phyloP scores from a whole-genome alignment of 2,113 vertebrate species.

The Dromaius novaehollandiae region DNA sequence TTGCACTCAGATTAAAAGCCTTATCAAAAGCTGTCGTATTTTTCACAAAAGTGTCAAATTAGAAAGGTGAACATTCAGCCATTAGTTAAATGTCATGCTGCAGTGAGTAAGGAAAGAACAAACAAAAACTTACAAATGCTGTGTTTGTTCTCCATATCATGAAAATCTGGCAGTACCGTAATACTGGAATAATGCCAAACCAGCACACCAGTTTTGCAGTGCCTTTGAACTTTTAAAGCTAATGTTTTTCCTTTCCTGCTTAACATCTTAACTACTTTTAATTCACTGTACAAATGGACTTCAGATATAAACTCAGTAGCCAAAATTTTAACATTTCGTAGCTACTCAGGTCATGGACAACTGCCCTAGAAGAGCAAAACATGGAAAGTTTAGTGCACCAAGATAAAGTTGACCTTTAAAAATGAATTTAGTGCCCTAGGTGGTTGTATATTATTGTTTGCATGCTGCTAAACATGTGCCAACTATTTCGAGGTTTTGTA shows the following conservation, averaged over 20 bases:
- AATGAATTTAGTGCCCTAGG: fast-evolving
- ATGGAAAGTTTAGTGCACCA: not conserved
- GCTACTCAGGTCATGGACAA: not conserved
- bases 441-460: fast-evolving
- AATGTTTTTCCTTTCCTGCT: not conserved
- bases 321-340: not conserved
- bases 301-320: not conserved
- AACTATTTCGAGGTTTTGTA: fast-evolving
- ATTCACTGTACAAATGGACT: not conserved
- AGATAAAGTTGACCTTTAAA: fast-evolving
- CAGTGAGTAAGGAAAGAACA: not conserved
- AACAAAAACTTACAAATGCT: not conserved
- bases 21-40: not conserved
- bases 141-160: not conserved
- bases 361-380: not conserved
- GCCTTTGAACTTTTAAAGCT: not conserved
- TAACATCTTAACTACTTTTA: not conserved
- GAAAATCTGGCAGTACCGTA: conserved; percentile 13
- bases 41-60: not conserved
- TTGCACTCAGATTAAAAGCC: not conserved
- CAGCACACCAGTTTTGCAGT: not conserved
- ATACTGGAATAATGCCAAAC: not conserved
- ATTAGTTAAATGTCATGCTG: not conserved
- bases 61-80: conserved; percentile 15
- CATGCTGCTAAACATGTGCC: fast-evolving